These are phyloP conservation scores for Rhopilema esculentum DNA, from an alignment of 30 jellyfish, hydroid and myxozoan genomes.

Conservation along the genomic window DNA sequence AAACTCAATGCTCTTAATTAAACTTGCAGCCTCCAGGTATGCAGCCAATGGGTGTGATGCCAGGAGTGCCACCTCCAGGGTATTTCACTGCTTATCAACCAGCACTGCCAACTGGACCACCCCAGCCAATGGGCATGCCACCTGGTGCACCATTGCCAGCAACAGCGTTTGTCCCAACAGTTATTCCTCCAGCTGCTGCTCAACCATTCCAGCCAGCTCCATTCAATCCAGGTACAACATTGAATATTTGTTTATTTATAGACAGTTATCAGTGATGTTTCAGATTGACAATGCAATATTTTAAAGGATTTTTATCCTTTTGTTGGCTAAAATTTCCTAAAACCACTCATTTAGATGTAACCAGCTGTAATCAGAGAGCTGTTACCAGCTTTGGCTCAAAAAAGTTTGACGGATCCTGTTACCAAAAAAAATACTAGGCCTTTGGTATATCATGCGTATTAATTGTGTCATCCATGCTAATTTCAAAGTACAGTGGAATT, in stretches of 20 bases:
- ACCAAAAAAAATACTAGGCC: no score
- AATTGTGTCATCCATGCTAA: no score
- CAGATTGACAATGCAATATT: no score
- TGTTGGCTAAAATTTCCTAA: no score
- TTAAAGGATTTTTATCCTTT: no score
- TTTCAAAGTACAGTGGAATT: no score
- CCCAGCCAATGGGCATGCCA: conserved; percentile 65
- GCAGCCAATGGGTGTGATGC: conserved; percentile 76
- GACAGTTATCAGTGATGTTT: neutral
- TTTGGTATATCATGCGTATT: no score
- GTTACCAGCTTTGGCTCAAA: no score
- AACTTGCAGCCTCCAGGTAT: conserved; percentile 65
- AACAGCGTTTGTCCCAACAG: conserved; percentile 39
- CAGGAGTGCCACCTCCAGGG: conserved; percentile 79
- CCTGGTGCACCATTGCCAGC: conserved; percentile 52
- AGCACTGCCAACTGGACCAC: conserved; percentile 73
- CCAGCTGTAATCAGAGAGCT: no score
- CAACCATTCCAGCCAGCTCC: conserved; percentile 43
- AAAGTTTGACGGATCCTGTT: no score
- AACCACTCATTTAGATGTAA: no score
- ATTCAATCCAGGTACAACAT: conserved; percentile 42
- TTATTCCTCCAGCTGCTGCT: conserved; percentile 50
- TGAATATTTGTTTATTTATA: neutral
- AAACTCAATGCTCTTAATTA: no score
- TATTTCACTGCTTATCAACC: conserved; percentile 71